Percentiles rank a stretch among this genome's conserved stretches.
phyloP scores from a whole-genome alignment of 2,797 vertebrate species.

The Tiaroga cobitis region DNA sequence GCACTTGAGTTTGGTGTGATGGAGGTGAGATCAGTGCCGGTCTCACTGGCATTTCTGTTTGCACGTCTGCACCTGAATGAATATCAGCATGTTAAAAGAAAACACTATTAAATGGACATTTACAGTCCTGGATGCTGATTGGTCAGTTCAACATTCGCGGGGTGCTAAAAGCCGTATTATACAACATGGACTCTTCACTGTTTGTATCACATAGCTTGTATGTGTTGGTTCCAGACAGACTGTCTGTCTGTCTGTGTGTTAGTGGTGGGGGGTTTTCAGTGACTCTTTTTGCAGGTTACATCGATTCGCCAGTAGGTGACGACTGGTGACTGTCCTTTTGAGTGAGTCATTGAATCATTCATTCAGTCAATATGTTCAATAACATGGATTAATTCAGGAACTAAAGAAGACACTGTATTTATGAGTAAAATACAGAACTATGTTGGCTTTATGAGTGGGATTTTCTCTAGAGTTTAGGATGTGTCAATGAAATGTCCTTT shows the following conservation, averaged over 20 bases:
- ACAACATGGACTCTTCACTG: constrained; percentile 2
- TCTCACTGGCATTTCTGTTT: neutral
- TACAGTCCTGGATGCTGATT: constrained; percentile 1
- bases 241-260: neutral
- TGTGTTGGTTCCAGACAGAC: neutral
- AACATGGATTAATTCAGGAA: neutral
- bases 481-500: neutral
- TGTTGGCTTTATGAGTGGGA: neutral
- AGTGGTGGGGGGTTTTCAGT: neutral
- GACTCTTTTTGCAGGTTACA: constrained; percentile 9
- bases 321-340: constrained; percentile 8
- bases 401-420: neutral
- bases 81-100: neutral
- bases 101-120: constrained; percentile 45
- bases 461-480: neutral
- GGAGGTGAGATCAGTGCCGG: neutral
- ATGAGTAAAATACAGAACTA: neutral
- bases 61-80: neutral
- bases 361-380: neutral
- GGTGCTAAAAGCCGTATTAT: neutral
- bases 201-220: constrained; percentile 17
- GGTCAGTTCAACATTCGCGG: constrained; percentile 15
- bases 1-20: neutral
- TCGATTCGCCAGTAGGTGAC: constrained; percentile 7
- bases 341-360: constrained; percentile 34